Base-by-base conservation (phyloP, 2,888 invertebrate genomes). In the Acleris emargana region DNA sequence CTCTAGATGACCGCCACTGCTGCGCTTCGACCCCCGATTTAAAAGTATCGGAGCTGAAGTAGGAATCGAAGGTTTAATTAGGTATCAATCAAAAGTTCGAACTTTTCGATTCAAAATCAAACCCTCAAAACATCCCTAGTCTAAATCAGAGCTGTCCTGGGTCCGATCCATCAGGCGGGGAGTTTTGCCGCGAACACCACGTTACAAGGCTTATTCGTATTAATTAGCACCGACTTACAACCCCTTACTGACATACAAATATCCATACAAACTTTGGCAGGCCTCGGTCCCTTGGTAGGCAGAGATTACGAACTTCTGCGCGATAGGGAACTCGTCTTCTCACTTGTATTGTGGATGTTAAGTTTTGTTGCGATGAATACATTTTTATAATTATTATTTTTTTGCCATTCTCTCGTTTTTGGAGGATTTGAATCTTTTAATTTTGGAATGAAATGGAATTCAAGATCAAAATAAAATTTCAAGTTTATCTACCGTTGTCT, bases 151-250 rank as follows among this genome's bases (percentile, higher is more conserved):
- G 55, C 45, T 45, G 20, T 59, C 64, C 22, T 42, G 66, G 61
- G 66, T 47, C 60, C 66, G 47, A 66, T 66, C 66, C 57, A 61
- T 66, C 66, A 61, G 22, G 38, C 22, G 43, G 45, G n/a, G 51
- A 64, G 57, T 52, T 60, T 58, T 32, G 47, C 58, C 51, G 59
- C 32, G 42, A 66, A 61, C 60, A 61, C 47, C 55, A 50, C 47
- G 60, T 57, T 57, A 66, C 66, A 47, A 61, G 54, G 66, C 66
- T 66, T 66, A 66, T 66, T 66, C 60, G 66, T 66, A 66, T 61
- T 61, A 66, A 66, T 66, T 66, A 66, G 66, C 45, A 51, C 64
- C 38, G 66, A 66, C 60, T 66, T 66, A 66, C 61, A 57, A 57
- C 66, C 66, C 66, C 51, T 60, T 64, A 60, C 60, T 66, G 60